These are phyloP conservation scores for Avahi laniger DNA, from an alignment of 2,797 vertebrate species.

Conservation along the genomic window DNA sequence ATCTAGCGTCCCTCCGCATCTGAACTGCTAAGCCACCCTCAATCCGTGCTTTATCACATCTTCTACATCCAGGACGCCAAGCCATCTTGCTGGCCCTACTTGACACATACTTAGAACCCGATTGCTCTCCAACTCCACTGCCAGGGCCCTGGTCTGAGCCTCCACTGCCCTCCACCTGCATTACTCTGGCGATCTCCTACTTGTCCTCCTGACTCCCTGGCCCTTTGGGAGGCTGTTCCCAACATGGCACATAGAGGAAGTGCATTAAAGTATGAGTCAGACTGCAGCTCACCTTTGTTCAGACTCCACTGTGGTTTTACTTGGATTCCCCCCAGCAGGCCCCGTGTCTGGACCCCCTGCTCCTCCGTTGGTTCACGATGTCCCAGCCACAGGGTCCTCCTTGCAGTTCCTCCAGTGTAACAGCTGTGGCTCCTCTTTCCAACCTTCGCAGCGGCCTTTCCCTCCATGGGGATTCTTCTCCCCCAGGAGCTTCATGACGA, in stretches of 20 bases:
- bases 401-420: fast-evolving
- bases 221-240: not conserved
- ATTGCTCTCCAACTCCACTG: not conserved
- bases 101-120: not conserved
- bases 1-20: fast-evolving
- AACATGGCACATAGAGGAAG: not conserved
- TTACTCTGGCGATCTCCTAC: fast-evolving
- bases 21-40: too few species aligned
- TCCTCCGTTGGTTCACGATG: fast-evolving
- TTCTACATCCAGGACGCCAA: not conserved
- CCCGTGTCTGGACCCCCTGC: fast-evolving
- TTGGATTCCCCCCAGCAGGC: fast-evolving
- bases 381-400: not conserved
- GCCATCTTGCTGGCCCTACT: not conserved
- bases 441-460: fast-evolving
- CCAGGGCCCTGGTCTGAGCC: fast-evolving
- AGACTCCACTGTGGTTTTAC: fast-evolving
- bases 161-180: fast-evolving
- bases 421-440: fast-evolving
- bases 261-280: fast-evolving
- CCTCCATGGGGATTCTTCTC: not conserved
- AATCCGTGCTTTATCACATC: fast-evolving
- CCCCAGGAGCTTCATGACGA: not conserved
- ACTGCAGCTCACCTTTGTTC: fast-evolving
- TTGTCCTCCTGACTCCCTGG: too few species aligned